A percentile compares a stretch with the other conserved stretches of the same genome.
Evolutionary conservation across 2,888 invertebrate genomes (phyloP).

Genomic region (Lamproptera curius): DNA sequence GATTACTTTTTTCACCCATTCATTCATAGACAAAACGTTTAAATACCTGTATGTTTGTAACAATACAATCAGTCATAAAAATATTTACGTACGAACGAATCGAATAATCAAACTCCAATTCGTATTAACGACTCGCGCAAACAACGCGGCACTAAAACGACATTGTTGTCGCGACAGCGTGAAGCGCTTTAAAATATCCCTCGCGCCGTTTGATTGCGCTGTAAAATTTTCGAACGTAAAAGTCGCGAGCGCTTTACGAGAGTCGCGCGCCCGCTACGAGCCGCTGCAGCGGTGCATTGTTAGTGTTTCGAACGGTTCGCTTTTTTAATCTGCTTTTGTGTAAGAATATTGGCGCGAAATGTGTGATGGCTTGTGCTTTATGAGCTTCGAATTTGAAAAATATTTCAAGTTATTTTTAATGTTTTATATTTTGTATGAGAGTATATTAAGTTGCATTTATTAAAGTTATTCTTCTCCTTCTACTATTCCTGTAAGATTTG

Average conservation of each 20-base stretch:
- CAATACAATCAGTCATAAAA: neutral
- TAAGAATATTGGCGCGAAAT: too few relatives aligned
- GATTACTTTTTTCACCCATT: too few relatives aligned
- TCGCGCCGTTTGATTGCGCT: conserved; percentile 6
- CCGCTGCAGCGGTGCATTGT: conserved; percentile 1
- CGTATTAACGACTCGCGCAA: neutral
- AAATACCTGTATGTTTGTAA: too few relatives aligned
- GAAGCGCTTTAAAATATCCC: conserved; percentile 8
- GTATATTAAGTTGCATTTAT: too few relatives aligned
- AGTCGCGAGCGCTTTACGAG: conserved; percentile 7
- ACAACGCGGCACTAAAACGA: neutral
- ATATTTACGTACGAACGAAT: neutral
- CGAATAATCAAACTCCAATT: neutral
- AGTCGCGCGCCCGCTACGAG: neutral
- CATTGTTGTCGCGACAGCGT: neutral
- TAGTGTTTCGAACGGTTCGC: conserved; percentile 1
- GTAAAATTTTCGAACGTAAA: conserved; percentile 8
- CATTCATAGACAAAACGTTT: too few relatives aligned
- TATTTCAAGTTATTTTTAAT: too few relatives aligned
- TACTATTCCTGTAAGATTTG: too few relatives aligned
- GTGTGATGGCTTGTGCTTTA: too few relatives aligned
- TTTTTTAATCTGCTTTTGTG: too few relatives aligned
- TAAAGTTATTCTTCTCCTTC: too few relatives aligned
- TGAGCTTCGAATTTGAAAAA: too few relatives aligned
- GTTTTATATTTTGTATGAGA: too few relatives aligned